Evolutionary conservation across 2,797 vertebrate species (phyloP).

Genomic region (Delichon dasypus): DNA sequence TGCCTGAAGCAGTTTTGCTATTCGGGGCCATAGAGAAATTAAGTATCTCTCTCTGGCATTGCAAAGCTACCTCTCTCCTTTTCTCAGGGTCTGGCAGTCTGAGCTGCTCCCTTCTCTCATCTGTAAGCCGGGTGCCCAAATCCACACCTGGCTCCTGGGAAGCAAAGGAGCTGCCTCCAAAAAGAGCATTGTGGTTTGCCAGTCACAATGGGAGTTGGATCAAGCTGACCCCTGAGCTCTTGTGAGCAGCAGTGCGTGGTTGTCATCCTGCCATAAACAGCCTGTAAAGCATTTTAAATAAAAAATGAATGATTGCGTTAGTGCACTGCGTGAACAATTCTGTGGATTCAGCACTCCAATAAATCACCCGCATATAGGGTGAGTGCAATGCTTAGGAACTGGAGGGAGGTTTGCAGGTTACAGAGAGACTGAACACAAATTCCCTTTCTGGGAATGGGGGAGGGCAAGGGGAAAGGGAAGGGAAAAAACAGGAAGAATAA

Average conservation of each 20-base stretch:
- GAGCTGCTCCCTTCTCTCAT: background rate
- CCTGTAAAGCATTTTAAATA: conserved; percentile 52
- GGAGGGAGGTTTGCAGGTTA: background rate
- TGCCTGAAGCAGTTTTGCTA: background rate
- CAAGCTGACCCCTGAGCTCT: background rate
- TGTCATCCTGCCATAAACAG: background rate
- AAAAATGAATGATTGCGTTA: conserved; percentile 43
- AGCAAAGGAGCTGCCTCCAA: background rate
- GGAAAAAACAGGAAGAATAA: conserved; percentile 29
- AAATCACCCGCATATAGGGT: background rate
- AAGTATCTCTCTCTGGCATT: background rate
- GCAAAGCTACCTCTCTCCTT: background rate
- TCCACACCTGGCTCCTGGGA: background rate
- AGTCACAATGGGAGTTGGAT: rapidly evolving
- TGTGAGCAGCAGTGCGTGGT: background rate
- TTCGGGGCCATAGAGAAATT: background rate
- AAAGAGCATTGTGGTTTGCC: rapidly evolving
- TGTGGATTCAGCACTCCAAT: conserved; percentile 44
- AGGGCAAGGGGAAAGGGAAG: too few relatives aligned
- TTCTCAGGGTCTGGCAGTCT: background rate
- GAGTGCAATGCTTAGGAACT: conserved; percentile 19
- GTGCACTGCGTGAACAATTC: conserved; percentile 33
- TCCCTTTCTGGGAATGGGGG: conserved; percentile 21
- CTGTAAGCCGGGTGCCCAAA: background rate
- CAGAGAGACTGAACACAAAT: background rate